These are phyloP conservation scores for Lutjanus erythropterus DNA, from an alignment of 2,113 vertebrate species.

Conservation along the genomic window DNA sequence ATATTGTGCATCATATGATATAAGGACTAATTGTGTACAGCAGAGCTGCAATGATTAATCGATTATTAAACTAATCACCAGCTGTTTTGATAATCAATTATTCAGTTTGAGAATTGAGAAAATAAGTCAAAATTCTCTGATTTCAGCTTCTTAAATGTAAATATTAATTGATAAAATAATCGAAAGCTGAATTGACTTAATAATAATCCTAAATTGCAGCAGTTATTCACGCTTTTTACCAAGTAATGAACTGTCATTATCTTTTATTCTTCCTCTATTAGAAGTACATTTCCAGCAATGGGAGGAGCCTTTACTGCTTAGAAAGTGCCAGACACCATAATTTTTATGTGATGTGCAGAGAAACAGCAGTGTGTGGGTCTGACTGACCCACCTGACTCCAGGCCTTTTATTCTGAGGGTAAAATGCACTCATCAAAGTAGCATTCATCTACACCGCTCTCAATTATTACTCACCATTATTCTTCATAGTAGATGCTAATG, in stretches of 20 bases:
- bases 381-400: neutral
- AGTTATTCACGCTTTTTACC: neutral
- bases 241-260: neutral
- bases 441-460: constrained; percentile 13
- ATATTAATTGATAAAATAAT: no score
- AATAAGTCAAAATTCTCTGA: no score
- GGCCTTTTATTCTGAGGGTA: constrained; percentile 23
- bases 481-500: constrained; percentile 32
- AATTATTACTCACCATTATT: constrained; percentile 4
- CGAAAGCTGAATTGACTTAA: no score
- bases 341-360: neutral
- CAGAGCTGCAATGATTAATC: no score
- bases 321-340: neutral
- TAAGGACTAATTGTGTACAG: no score
- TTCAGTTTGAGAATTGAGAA: no score
- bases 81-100: no score
- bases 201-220: no score
- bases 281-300: neutral
- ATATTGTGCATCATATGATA: neutral
- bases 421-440: constrained; percentile 24
- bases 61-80: no score
- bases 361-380: neutral
- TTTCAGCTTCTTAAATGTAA: no score
- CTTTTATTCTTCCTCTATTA: neutral
- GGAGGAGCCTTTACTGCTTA: neutral